Percentiles rank a stretch among this genome's conserved stretches.
Conservation (phyloP, 2,797 vertebrate species). For the Brachyalestes nurse region DNA sequence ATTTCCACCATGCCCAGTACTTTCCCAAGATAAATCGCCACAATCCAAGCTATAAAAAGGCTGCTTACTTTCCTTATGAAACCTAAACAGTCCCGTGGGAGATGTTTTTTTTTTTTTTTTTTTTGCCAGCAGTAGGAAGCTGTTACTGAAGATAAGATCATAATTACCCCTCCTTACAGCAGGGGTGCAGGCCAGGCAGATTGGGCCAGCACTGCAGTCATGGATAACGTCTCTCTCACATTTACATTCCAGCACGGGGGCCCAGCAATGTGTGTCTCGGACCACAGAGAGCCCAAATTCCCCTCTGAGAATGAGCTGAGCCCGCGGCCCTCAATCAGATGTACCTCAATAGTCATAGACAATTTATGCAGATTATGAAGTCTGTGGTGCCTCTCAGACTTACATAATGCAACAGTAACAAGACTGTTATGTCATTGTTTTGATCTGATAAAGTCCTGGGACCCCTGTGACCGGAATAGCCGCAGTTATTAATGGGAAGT, state of each 20-base stretch:
- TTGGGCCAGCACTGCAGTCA: conserved; percentile 50
- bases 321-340: conserved; percentile 4
- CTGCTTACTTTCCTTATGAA: conserved; percentile 55
- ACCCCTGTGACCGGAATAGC: conserved; percentile 39
- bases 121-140: conserved; percentile 61
- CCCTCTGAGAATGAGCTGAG: conserved; percentile 13
- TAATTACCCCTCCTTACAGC: conserved; percentile 65
- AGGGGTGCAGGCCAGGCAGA: conserved; percentile 48
- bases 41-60: conserved; percentile 60
- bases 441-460: conserved; percentile 45
- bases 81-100: conserved; percentile 50
- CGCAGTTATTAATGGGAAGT: conserved; percentile 36
- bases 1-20: conserved; percentile 51
- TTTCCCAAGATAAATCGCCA: conserved; percentile 59
- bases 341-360: background rate
- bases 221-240: conserved; percentile 47
- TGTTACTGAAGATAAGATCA: conserved; percentile 64
- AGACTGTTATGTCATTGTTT: conserved; percentile 46
- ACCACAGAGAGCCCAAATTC: conserved; percentile 15
- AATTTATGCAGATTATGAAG: background rate
- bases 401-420: conserved; percentile 9
- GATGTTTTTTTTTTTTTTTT: conserved; percentile 46
- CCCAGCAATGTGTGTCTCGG: conserved; percentile 32
- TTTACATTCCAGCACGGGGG: conserved; percentile 54
- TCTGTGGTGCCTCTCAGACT: background rate